Conservation (phyloP, 2,113 vertebrate species). For the Callaeas wilsoni region DNA sequence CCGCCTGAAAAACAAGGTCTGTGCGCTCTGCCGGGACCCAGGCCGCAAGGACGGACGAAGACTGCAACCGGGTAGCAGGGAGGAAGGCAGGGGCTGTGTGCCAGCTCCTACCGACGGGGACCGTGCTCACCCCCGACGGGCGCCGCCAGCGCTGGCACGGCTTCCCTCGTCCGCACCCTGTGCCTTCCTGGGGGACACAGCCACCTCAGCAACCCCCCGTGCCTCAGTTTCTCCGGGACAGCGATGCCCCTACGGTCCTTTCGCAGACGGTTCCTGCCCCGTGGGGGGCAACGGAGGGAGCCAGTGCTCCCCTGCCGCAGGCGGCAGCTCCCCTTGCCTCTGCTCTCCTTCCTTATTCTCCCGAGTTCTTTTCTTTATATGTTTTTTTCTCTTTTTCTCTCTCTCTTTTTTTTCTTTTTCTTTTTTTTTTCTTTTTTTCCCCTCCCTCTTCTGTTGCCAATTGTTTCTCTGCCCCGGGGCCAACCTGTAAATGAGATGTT, state of each 20-base stretch:
- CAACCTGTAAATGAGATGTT: conserved; percentile 81
- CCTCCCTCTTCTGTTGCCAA: conserved; percentile 43
- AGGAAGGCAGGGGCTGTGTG: neutral
- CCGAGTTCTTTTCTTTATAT: neutral
- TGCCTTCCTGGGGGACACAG: no score
- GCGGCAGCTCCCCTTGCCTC: neutral
- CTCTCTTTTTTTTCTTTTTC: rapidly evolving
- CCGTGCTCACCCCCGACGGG: neutral
- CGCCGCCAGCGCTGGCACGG: neutral
- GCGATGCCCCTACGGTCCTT: neutral
- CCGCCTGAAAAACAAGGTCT: rapidly evolving
- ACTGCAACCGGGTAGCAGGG: rapidly evolving
- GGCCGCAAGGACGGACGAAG: neutral
- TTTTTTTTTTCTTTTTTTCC: rapidly evolving
- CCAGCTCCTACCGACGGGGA: neutral
- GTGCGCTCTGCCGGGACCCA: neutral
- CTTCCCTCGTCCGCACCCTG: neutral
- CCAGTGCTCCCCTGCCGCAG: neutral
- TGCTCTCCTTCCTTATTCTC: neutral
- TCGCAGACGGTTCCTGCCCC: no score
- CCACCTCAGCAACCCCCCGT: rapidly evolving
- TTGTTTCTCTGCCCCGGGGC: conserved; percentile 75
- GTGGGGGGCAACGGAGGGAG: neutral
- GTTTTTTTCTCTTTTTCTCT: no score
- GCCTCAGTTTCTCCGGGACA: neutral